These are phyloP conservation scores for Venustoraphidia nigricollis DNA, from an alignment of 2,888 invertebrate species.

Conservation along the genomic window DNA sequence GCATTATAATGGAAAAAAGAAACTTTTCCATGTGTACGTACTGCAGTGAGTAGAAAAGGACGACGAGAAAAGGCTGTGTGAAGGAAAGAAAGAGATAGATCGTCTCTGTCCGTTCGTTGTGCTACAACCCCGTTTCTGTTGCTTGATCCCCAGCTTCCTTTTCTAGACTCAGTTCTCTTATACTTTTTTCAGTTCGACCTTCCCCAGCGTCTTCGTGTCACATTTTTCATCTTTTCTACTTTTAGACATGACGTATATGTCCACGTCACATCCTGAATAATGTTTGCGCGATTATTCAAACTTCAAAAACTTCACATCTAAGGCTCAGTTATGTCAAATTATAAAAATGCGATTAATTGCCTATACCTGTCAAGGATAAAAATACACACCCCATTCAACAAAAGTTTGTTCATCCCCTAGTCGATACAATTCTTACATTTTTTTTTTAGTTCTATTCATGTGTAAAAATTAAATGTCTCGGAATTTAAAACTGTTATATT, in stretches of 20 bases:
- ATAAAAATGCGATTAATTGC: constrained; percentile 7
- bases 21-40: no score
- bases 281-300: constrained; percentile 18
- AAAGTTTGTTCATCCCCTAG: no score
- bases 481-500: no score
- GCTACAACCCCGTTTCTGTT: constrained; percentile 6
- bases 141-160: constrained; percentile 5
- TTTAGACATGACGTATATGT: constrained; percentile 28
- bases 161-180: background rate
- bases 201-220: constrained; percentile 22
- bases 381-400: no score
- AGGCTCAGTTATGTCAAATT: constrained; percentile 1
- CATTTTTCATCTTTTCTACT: constrained; percentile 32
- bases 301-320: constrained; percentile 1
- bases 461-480: no score
- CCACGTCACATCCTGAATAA: constrained; percentile 26
- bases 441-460: no score
- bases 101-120: constrained; percentile 5
- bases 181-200: constrained; percentile 5
- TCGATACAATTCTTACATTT: no score
- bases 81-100: background rate
- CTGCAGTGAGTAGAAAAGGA: no score
- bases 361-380: constrained; percentile 1
- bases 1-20: no score
- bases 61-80: no score